These are phyloP conservation scores for Smithornis capensis DNA, from an alignment of 2,113 vertebrate species.

Conservation along the genomic window DNA sequence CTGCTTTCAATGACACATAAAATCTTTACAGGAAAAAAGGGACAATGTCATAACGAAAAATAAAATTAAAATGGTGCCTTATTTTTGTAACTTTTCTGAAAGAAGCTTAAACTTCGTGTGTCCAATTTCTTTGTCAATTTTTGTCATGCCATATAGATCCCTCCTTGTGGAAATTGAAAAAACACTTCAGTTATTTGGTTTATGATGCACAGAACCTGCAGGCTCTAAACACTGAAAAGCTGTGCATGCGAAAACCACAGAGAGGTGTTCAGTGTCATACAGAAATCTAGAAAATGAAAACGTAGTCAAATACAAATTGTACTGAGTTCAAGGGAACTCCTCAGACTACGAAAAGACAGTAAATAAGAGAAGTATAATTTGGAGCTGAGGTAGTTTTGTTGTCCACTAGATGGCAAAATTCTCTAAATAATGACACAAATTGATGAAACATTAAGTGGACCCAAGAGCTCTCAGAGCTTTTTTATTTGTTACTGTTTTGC, in stretches of 20 bases:
- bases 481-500: neutral
- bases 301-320: neutral
- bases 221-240: neutral
- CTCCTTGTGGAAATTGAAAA: neutral
- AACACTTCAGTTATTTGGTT: neutral
- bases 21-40: neutral
- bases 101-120: neutral
- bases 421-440: neutral
- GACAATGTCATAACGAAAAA: neutral
- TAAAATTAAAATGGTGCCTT: neutral
- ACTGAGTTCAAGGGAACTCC: neutral
- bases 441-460: neutral
- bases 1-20: neutral
- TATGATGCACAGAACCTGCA: neutral
- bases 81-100: neutral
- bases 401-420: constrained; percentile 49
- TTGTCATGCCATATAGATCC: neutral
- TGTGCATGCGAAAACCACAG: neutral
- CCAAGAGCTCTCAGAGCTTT: neutral
- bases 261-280: neutral
- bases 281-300: neutral
- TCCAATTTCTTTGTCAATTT: neutral
- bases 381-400: neutral
- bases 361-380: neutral
- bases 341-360: neutral